Conservation (phyloP, 2,888 invertebrate genomes). For the Polydrusus pterygomalis region DNA sequence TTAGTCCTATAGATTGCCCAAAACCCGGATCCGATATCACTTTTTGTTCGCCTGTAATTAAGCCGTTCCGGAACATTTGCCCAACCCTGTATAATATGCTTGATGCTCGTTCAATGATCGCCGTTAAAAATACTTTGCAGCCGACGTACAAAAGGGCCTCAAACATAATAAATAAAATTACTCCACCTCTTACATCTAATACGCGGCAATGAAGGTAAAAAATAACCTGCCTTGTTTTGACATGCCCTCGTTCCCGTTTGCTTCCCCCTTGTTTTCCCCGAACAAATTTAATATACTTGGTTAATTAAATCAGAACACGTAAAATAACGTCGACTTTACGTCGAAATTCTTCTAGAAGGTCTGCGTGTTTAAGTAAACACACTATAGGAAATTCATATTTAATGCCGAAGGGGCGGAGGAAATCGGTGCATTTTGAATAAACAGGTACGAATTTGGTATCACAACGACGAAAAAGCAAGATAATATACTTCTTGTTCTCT, state of each 20-base stretch:
- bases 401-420: neutral
- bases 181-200: conserved; percentile 1
- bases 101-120: no score
- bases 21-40: no score
- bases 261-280: conserved; percentile 1
- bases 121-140: no score
- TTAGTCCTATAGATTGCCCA: no score
- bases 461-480: no score
- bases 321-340: conserved; percentile 1
- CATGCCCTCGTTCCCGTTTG: conserved; percentile 15
- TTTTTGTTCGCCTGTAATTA: no score
- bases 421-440: no score
- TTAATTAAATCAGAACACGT: conserved; percentile 6
- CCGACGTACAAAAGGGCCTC: no score
- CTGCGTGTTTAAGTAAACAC: neutral
- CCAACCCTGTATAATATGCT: no score
- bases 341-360: neutral
- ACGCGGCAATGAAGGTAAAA: conserved; percentile 4
- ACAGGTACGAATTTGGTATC: no score
- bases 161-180: neutral
- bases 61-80: no score
- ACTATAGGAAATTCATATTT: neutral
- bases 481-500: no score
- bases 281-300: conserved; percentile 15
- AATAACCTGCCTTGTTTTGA: conserved; percentile 3